Conservation (phyloP, 2,797 vertebrate species). For the Tenualosa thibaudeaui region DNA sequence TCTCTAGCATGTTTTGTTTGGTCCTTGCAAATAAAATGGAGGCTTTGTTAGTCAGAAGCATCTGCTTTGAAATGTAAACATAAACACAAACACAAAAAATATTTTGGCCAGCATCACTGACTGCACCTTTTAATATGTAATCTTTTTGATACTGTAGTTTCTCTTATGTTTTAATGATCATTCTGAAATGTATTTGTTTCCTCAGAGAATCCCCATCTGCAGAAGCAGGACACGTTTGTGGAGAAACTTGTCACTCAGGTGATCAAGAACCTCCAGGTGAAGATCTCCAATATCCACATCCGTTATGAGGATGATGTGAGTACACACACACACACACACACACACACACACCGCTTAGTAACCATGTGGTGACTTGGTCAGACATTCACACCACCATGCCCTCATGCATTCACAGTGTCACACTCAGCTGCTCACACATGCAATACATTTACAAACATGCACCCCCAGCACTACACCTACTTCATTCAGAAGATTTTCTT, state of each 20-base stretch:
- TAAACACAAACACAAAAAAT: no score
- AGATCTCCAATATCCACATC: slow-evolving; percentile 95
- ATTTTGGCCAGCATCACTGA: no score
- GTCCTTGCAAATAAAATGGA: no score
- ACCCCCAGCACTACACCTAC: no score
- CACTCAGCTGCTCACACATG: no score
- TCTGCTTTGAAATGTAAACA: no score
- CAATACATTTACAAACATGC: no score
- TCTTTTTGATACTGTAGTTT: neutral
- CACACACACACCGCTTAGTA: neutral
- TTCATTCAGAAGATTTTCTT: no score
- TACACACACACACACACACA: slow-evolving; percentile 48
- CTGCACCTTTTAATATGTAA: neutral
- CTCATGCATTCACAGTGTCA: neutral
- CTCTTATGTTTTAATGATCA: neutral
- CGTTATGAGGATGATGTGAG: slow-evolving; percentile 98
- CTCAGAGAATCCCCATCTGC: slow-evolving; percentile 80
- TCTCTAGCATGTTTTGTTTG: no score
- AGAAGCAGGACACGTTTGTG: slow-evolving; percentile 93
- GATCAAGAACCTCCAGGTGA: slow-evolving; percentile 97
- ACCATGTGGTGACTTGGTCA: neutral
- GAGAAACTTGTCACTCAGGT: slow-evolving; percentile 97
- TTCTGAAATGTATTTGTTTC: neutral
- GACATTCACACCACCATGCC: neutral
- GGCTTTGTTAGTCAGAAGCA: no score